Conservation (phyloP, 2,797 vertebrate genomes). For the Coluber constrictor region DNA sequence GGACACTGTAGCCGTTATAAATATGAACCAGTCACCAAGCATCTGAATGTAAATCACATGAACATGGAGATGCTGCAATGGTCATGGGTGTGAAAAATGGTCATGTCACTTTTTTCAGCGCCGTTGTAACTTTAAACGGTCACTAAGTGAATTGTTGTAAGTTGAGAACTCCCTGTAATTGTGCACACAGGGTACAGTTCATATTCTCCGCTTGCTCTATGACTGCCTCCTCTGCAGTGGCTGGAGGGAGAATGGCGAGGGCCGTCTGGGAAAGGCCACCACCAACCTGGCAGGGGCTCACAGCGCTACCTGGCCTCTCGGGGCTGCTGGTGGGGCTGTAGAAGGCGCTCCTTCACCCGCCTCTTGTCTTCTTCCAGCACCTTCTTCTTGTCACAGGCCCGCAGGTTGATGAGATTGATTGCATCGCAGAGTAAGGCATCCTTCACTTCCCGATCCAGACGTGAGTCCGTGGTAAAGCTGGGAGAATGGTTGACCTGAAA, state of each 20-base stretch:
- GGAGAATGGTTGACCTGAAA: conserved; percentile 78
- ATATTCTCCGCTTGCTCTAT: too few species aligned
- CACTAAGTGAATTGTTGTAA: too few species aligned
- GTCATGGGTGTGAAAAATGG: too few species aligned
- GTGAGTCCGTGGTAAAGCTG: conserved; percentile 76
- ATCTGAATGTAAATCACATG: too few species aligned
- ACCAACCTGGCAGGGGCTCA: background rate
- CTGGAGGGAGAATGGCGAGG: background rate
- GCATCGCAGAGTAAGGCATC: conserved; percentile 74
- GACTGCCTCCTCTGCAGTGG: background rate
- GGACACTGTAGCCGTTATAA: too few species aligned
- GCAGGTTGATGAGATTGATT: conserved; percentile 71
- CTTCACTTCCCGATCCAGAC: conserved; percentile 74
- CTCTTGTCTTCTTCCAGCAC: conserved; percentile 74
- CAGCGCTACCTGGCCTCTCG: conserved; percentile 60
- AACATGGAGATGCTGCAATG: too few species aligned
- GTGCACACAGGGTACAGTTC: background rate
- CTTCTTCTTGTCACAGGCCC: conserved; percentile 68
- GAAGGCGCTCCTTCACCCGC: conserved; percentile 67
- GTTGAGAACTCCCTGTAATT: too few species aligned
- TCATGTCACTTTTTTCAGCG: too few species aligned
- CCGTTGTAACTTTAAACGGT: too few species aligned
- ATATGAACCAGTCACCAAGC: too few species aligned
- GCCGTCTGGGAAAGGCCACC: background rate
- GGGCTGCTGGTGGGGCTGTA: conserved; percentile 54